A percentile compares a stretch with the other conserved stretches of the same genome.
phyloP scores from a whole-genome alignment of 2,113 vertebrate species.

The Scophthalmus maximus region DNA sequence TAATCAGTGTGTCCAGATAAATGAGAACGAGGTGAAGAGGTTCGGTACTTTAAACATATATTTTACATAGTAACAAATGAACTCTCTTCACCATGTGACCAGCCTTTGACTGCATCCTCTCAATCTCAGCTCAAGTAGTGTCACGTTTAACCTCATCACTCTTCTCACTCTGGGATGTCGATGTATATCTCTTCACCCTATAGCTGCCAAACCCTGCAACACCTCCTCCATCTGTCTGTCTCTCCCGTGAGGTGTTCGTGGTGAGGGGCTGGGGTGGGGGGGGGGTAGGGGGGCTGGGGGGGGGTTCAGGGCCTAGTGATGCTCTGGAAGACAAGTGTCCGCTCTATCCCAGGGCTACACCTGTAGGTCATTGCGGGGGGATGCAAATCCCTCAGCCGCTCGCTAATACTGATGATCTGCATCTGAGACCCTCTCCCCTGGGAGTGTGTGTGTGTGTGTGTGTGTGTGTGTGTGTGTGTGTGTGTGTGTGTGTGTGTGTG shows the following conservation, averaged over 20 bases:
- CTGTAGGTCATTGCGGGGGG: constrained; percentile 83
- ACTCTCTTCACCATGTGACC: background rate
- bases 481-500: constrained; percentile 41
- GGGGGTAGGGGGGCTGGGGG: constrained; percentile 14
- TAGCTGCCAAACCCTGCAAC: background rate
- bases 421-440: constrained; percentile 84
- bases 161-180: background rate
- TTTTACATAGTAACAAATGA: background rate
- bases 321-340: constrained; percentile 79
- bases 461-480: constrained; percentile 21
- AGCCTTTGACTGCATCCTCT: background rate
- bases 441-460: constrained; percentile 52
- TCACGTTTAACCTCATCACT: background rate
- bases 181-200: constrained; percentile 8
- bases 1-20: no score
- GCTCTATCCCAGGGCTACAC: constrained; percentile 85
- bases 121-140: background rate
- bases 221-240: constrained; percentile 42
- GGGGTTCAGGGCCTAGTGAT: constrained; percentile 72
- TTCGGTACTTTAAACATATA: background rate
- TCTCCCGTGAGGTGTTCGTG: constrained; percentile 46
- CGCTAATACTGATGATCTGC: constrained; percentile 84
- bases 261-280: constrained; percentile 27
- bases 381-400: constrained; percentile 81
- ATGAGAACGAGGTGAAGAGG: no score